Evolutionary conservation across 2,113 vertebrate genomes (phyloP).

Genomic region (Zosterops japonicus): DNA sequence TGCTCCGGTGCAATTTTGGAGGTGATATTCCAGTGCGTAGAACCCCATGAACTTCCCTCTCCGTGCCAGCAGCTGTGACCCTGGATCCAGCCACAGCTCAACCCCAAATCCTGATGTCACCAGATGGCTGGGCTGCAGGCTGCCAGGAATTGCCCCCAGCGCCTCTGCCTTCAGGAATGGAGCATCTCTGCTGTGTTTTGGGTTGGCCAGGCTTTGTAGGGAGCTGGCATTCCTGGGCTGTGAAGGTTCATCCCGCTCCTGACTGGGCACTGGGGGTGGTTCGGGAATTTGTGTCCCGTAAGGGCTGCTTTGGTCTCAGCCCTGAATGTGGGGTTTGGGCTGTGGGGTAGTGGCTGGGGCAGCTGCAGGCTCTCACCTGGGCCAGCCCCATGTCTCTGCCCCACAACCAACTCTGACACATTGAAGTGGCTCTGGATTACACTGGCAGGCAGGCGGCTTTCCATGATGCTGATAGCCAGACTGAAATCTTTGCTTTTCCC

Average conservation of each 20-base stretch:
- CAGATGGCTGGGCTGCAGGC: fast-evolving
- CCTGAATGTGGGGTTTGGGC: background rate
- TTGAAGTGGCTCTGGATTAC: background rate
- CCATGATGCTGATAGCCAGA: fast-evolving
- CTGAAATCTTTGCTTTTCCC: background rate
- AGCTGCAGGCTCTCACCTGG: background rate
- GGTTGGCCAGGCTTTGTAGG: background rate
- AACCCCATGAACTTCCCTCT: background rate
- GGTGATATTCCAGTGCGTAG: too few relatives aligned
- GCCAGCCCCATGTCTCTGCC: background rate
- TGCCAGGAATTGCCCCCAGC: fast-evolving
- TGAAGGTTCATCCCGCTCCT: fast-evolving
- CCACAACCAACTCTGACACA: fast-evolving
- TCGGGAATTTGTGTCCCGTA: fast-evolving
- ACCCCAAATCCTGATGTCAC: background rate
- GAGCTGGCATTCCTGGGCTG: background rate
- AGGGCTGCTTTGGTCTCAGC: background rate
- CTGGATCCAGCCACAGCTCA: background rate
- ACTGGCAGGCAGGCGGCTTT: fast-evolving
- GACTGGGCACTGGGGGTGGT: background rate
- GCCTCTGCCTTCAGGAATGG: background rate
- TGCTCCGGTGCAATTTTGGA: background rate
- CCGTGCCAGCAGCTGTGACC: fast-evolving
- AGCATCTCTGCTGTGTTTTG: background rate
- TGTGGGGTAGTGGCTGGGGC: background rate